Evolutionary conservation across 2,797 vertebrate genomes (phyloP).

Genomic region (Tangara arthus): DNA sequence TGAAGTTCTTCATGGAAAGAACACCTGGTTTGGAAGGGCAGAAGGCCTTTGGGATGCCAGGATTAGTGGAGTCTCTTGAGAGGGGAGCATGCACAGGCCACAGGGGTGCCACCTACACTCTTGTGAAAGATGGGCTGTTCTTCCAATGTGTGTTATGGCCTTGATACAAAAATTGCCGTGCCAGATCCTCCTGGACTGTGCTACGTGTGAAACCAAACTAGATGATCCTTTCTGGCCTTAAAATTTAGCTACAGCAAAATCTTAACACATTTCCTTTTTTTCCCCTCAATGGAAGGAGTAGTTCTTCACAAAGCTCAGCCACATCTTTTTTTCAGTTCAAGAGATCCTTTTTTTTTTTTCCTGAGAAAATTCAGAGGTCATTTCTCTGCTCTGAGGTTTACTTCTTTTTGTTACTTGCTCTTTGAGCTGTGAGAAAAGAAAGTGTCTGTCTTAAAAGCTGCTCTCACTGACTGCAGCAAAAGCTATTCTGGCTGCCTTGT

Average conservation of each 20-base stretch:
- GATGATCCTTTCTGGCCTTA: neutral
- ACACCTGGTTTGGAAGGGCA: neutral
- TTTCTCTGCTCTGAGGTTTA: slow-evolving; percentile 63
- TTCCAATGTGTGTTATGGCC: neutral
- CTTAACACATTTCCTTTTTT: slow-evolving; percentile 7
- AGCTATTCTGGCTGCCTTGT: neutral
- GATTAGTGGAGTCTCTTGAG: neutral
- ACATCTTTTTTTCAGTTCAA: neutral
- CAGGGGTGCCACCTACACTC: neutral
- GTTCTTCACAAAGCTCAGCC: slow-evolving; percentile 40
- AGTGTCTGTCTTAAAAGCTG: slow-evolving; percentile 41
- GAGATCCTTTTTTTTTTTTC: slow-evolving; percentile 30
- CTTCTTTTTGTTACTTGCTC: slow-evolving; percentile 62
- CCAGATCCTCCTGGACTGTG: neutral
- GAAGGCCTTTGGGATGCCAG: neutral
- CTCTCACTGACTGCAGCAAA: neutral
- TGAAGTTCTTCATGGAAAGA: neutral
- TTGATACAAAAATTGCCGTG: neutral
- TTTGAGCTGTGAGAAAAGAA: slow-evolving; percentile 64
- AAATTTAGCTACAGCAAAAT: slow-evolving; percentile 16
- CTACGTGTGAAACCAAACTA: neutral
- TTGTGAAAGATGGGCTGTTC: neutral
- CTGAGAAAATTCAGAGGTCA: slow-evolving; percentile 73
- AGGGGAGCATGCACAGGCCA: neutral
- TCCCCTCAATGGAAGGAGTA: slow-evolving; percentile 30